Evolutionary conservation across 2,797 vertebrate species (phyloP), one percentile per base, ranked within the genome.

Genomic region (Acropternis orthonyx): DNA sequence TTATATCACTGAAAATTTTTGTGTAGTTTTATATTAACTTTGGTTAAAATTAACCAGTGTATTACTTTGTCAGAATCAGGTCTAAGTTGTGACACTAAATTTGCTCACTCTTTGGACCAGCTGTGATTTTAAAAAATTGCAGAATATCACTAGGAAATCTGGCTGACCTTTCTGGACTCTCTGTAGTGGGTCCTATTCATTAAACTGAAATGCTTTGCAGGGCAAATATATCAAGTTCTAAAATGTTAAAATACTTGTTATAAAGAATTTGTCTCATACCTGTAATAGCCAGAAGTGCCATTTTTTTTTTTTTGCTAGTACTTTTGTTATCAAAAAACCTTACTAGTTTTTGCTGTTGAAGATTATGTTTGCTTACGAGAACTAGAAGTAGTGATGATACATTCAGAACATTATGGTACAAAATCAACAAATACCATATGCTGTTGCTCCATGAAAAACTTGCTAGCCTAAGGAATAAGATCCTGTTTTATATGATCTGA

Each of bases 221-320:
- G 84, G 93, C 95, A 97, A 92, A 95, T 67, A 83, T 32, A 92
- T 95, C 34, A 94, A 85, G 92, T 94, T 97, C 89, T 77, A 81
- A 96, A 92, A 91, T 81, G 83, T 96, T 96, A 77, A 95, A 95
- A 87, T 73, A 95, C 61, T 94, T 96, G 89, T 93, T 96, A 11
- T 41, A 92, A 97, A 80, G 61, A 86, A 94, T 93, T 97, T 97
- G 95, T 95, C 91, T 95, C 6, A 1, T 96, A 95, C 88, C 74
- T 97, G 49, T 95, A 89, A 91, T 93, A 92, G 95, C 97, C 98
- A 55, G 87, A 97, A 97, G 97, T 97, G 96, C 88, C 96, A 94
- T 82, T 94, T 94, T 67, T 65, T 48, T 59, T 72, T 88, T 97
- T 92, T 97, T 97, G 89, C 90, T 96, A 93, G 76, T 92, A 92